These are phyloP conservation scores for Trididemnum nubilum DNA, from an alignment of 23 tunicate genomes.

Conservation along the genomic window DNA sequence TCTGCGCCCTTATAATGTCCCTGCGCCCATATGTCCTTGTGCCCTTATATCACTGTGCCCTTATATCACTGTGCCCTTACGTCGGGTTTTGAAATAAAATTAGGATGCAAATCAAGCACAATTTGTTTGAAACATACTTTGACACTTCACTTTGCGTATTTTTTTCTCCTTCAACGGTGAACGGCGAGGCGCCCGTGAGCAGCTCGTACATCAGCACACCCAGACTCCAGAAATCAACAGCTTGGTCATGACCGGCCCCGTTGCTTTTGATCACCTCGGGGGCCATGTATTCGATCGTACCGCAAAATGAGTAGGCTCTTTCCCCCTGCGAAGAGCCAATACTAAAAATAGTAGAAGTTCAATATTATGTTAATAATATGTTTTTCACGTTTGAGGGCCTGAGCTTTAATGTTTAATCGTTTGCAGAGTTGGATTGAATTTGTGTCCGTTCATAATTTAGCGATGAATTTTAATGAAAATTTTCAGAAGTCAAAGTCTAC, in stretches of 20 bases:
- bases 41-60: too few relatives aligned
- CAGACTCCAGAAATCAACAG: conserved; percentile 94
- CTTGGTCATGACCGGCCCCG: conserved; percentile 75
- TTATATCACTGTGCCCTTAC: too few relatives aligned
- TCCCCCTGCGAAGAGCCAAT: conserved; percentile 76
- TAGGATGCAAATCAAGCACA: too few relatives aligned
- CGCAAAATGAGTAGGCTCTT: conserved; percentile 86
- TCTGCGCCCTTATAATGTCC: too few relatives aligned
- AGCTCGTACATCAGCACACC: conserved; percentile 90
- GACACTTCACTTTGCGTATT: conserved; percentile 86
- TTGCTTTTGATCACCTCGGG: conserved; percentile 90
- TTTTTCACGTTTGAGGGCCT: too few relatives aligned
- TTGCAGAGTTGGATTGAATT: too few relatives aligned
- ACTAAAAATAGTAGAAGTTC: too few relatives aligned
- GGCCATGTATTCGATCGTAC: conserved; percentile 98
- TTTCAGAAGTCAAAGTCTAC: too few relatives aligned
- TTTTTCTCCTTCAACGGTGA: conserved; percentile 88
- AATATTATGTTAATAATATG: too few relatives aligned
- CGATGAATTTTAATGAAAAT: neutral
- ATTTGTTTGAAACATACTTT: conserved; percentile 52
- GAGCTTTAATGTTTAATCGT: too few relatives aligned
- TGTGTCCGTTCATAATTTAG: neutral
- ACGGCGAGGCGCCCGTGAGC: conserved; percentile 95
- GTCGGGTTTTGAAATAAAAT: too few relatives aligned
- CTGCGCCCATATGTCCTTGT: too few relatives aligned